Conservation (phyloP, 2,888 invertebrate species). For the Bursaphelenchus okinawaensis region DNA sequence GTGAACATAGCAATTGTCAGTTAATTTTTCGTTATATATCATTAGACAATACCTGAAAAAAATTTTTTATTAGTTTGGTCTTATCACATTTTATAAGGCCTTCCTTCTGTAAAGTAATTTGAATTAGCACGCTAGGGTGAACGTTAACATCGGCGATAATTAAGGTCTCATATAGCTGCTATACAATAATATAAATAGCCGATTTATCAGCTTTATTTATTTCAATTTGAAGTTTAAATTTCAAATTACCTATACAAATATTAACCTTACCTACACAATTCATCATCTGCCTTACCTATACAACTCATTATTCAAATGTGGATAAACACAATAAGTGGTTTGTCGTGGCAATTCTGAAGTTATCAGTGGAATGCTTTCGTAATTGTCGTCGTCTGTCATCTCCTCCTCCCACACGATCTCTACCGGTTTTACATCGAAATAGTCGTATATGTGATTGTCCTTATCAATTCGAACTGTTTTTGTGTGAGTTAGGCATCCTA, state of each 20-base stretch:
- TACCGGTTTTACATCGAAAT: conserved; percentile 22
- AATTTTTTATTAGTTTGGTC: neutral
- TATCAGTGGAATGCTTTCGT: neutral
- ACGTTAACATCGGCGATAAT: no score
- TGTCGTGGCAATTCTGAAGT: neutral
- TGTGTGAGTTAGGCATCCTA: conserved; percentile 20
- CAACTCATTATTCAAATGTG: conserved; percentile 21
- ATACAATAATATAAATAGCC: no score
- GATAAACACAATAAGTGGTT: conserved; percentile 13
- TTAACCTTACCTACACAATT: no score
- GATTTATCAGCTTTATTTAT: no score
- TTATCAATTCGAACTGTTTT: neutral
- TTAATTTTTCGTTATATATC: conserved; percentile 21
- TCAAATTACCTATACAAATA: no score
- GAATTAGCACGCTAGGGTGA: no score
- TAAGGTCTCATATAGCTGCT: no score
- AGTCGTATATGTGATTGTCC: conserved; percentile 16
- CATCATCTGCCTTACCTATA: conserved; percentile 25
- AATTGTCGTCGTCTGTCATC: conserved; percentile 1
- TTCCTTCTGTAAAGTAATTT: no score
- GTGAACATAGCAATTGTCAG: conserved; percentile 6
- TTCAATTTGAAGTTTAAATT: no score
- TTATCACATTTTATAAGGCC: conserved; percentile 4
- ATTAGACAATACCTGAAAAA: conserved; percentile 23
- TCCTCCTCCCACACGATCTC: conserved; percentile 22